Evolutionary conservation across 1,140 invertebrate species (phyloP), one percentile per base, ranked within the genome.

Genomic region (Propsilocerus akamusi): DNA sequence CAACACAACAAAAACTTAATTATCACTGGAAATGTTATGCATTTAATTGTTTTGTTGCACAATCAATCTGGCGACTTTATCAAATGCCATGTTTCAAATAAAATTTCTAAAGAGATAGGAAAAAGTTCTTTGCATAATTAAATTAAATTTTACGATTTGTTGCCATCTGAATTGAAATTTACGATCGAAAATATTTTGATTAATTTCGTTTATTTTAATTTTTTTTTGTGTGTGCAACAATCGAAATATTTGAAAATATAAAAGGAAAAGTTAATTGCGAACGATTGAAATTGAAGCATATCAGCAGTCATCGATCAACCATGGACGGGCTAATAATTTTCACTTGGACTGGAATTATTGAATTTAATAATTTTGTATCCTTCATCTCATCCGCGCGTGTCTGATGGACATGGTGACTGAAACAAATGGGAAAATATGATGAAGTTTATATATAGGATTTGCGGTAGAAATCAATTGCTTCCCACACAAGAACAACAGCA

Each of bases 121-220:
- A 41, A 41, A 20, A 20, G 4, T 8, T 41, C n/a, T 41, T 41
- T 41, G 14, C 34, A 41, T 41, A 41, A 41, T 20, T 20, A 20
- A 20, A 41, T 2, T 6, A 41, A 41, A 41, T 41, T 41, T 41
- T 41, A 41, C 34, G 34, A 41, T 41, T 41, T 41, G 34, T 41
- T 41, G 34, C n/a, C 17, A 41, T 41, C 34, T 20, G 22, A 41
- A 41, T 17, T 41, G 22, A 41, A 41, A 41, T 41, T 41, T 41
- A 41, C 34, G 34, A 41, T 41, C 17, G 10, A n/a, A 14, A 41
- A 41, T 41, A 41, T 41, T 41, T 14, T 41, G 34, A 41, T 41
- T 41, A 41, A 41, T 41, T 14, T 22, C 5, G 5, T 41, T 14
- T 41, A 17, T 41, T 17, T 41, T 14, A 17, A 41, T 41, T 20